Percentiles rank a stretch among this genome's conserved stretches.
phyloP scores from a whole-genome alignment of 2,113 vertebrate genomes.

The Eulemur macaco region DNA sequence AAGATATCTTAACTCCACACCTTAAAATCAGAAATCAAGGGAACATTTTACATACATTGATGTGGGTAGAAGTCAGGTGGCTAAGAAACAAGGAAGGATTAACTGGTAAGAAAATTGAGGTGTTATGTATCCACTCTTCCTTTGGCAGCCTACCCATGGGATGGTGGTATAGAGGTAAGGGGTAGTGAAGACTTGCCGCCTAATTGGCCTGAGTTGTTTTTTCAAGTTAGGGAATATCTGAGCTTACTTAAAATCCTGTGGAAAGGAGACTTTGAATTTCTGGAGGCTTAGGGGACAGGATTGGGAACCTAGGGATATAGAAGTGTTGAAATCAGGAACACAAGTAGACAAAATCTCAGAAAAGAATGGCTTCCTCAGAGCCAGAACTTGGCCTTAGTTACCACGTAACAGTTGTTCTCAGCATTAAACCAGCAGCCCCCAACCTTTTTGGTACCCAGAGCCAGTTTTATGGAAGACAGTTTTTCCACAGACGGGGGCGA shows the following conservation, averaged over 20 bases:
- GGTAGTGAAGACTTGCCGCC: not conserved
- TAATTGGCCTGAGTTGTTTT: not conserved
- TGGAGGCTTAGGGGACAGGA: not conserved
- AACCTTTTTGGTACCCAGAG: too few relatives aligned
- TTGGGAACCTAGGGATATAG: not conserved
- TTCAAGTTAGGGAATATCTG: not conserved
- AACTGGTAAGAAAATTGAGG: not conserved
- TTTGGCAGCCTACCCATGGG: not conserved
- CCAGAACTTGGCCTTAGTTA: not conserved
- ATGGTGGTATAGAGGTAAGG: not conserved
- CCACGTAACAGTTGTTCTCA: not conserved
- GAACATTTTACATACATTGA: constrained; percentile 31
- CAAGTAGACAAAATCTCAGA: not conserved
- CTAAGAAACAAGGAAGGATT: not conserved
- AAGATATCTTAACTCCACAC: not conserved
- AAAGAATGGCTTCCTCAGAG: not conserved
- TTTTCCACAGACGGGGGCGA: too few relatives aligned
- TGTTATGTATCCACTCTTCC: not conserved
- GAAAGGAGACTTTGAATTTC: not conserved
- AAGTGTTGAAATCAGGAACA: not conserved
- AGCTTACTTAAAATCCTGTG: not conserved
- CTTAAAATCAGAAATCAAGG: constrained; percentile 16
- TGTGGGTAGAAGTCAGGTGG: not conserved
- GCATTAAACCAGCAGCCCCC: not conserved
- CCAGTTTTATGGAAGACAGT: too few relatives aligned